phyloP scores from a whole-genome alignment of 1,140 invertebrate species.

The Cotesia chilonis region DNA sequence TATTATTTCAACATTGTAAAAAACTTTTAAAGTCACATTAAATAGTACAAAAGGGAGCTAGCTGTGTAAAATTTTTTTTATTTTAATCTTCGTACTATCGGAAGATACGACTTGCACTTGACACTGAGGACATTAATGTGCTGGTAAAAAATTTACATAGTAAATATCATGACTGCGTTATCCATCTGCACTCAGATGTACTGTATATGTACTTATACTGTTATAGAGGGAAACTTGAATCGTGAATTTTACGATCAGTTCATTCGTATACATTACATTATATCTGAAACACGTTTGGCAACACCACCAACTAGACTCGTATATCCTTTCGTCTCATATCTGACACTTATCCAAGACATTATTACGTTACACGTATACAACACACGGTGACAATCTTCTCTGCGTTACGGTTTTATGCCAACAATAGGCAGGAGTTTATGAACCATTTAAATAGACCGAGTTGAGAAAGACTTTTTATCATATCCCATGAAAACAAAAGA shows the following conservation, averaged over 20 bases:
- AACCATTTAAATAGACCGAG: neutral
- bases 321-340: conserved; percentile 25
- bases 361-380: neutral
- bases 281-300: conserved; percentile 6
- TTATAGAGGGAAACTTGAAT: conserved; percentile 20
- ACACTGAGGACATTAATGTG: too few relatives aligned
- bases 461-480: neutral
- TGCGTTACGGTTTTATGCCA: conserved; percentile 12
- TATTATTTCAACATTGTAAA: too few relatives aligned
- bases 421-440: conserved; percentile 6
- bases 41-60: too few relatives aligned
- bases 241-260: conserved; percentile 35
- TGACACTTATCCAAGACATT: conserved; percentile 31
- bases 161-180: too few relatives aligned
- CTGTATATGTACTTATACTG: too few relatives aligned
- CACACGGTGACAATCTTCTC: conserved; percentile 8
- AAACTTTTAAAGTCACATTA: too few relatives aligned
- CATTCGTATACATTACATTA: conserved; percentile 21
- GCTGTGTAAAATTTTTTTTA: too few relatives aligned
- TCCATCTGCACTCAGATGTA: too few relatives aligned
- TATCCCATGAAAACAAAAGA: neutral
- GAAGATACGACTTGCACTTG: too few relatives aligned
- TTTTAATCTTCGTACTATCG: too few relatives aligned
- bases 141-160: too few relatives aligned
- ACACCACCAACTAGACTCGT: neutral